Evolutionary conservation across 92 coral and sea anemone species (phyloP), one percentile per base, ranked within the genome.

Genomic region (Porites rus): DNA sequence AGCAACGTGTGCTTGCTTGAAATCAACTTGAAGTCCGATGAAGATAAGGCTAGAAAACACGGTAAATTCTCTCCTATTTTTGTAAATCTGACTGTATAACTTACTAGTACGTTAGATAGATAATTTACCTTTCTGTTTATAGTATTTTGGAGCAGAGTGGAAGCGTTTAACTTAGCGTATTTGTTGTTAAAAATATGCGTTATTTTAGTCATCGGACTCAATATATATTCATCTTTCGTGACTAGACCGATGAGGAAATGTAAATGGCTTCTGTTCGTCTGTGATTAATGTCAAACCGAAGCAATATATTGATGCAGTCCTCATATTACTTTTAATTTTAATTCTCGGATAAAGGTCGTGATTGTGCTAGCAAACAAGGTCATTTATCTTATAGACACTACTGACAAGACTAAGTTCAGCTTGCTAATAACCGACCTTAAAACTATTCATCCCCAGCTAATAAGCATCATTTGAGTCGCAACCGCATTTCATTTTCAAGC

Each of bases 1-100:
- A 80, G 85, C 85, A 80, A 69, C 85, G 85, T 80, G 75, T 80
- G 84, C 76, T 54, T 13, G 52, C 66, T 24, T 67, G 85, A 80
- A 80, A 80, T 80, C 85, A 80, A 69, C 85, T 80, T 76, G 75
- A 51, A 67, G 85, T 52, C 85, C 11, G 38, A 24, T 4, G 65
- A 68, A 80, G 67, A 67, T 65, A 67, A 16, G 17, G 65, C 38
- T 65, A 51, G 38, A 67, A 80, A 52, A 69, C 64, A 80, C 85
- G 85, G 85, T 80, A 80, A 80, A 51, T 51, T 67, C 76, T 68
- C 76, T 16, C 3, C 75, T 80, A 21, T 13, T 67, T 10, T 28
- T 67, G 24, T 17, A 68, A 67, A 80, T 67, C 17, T 6, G 46
- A 46, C 1, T 65, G n/a, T 52, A 24, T 18, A 68, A 67, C 69